Percentiles rank a stretch among this genome's conserved stretches.
Evolutionary conservation across 2,113 vertebrate genomes (phyloP).

Genomic region (Actenoides lindsayi): DNA sequence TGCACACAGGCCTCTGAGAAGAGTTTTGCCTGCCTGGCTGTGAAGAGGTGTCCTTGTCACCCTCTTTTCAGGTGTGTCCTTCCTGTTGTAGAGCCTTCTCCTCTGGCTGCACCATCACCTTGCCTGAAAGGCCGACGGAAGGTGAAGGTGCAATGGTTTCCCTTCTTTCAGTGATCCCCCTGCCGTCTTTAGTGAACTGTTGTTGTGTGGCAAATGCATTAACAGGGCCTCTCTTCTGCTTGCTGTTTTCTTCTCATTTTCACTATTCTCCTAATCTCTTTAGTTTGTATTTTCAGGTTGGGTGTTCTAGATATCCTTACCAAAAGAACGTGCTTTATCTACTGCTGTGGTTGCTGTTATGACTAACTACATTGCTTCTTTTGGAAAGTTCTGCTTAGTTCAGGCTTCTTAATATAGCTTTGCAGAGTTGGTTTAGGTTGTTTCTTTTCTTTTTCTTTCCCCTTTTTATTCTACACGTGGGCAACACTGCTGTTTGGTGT

Average conservation of each 20-base stretch:
- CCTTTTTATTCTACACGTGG: neutral
- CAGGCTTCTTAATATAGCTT: neutral
- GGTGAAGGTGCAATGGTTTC: neutral
- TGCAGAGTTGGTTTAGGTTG: neutral
- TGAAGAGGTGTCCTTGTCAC: neutral
- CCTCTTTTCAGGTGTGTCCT: neutral
- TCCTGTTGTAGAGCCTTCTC: neutral
- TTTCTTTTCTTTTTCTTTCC: neutral
- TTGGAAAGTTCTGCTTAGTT: neutral
- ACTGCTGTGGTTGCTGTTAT: neutral
- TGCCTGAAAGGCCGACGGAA: neutral
- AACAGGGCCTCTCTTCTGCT: neutral
- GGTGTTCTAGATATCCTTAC: neutral
- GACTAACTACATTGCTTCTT: neutral
- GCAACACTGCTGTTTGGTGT: neutral
- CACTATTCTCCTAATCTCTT: neutral
- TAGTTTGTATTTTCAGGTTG: neutral
- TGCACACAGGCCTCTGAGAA: neutral
- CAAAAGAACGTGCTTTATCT: neutral
- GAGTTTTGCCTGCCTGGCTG: neutral
- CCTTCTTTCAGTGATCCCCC: rapidly evolving
- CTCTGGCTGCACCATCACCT: neutral
- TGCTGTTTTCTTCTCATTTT: neutral
- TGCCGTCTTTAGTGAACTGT: rapidly evolving
- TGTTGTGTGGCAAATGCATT: neutral